A percentile compares a stretch with the other conserved stretches of the same genome.
Conservation (phyloP, 2,888 invertebrate genomes). For the Apodemia hepburni region DNA sequence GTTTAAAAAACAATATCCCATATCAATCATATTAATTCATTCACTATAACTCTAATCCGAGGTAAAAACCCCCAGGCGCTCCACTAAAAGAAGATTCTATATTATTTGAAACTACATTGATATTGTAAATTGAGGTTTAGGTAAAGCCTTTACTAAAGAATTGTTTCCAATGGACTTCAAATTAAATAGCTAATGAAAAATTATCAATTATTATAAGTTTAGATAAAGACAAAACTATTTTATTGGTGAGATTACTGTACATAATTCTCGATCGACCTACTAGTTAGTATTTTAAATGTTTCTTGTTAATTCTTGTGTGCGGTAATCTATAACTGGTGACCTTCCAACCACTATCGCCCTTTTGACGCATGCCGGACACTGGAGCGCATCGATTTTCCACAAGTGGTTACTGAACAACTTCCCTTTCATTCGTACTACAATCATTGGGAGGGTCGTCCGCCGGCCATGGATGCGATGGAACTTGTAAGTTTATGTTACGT, state of each 20-base stretch:
- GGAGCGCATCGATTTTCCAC: slow-evolving; percentile 66
- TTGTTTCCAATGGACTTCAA: not conserved
- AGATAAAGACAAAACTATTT: not conserved
- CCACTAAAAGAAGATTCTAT: too few species aligned
- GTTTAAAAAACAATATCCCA: too few species aligned
- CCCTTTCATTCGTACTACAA: slow-evolving; percentile 56
- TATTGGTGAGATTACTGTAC: not conserved
- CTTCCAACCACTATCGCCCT: slow-evolving; percentile 49
- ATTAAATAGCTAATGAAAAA: not conserved
- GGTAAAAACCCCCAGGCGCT: too few species aligned
- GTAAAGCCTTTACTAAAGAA: not conserved
- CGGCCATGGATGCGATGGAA: slow-evolving; percentile 34
- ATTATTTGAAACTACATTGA: too few species aligned
- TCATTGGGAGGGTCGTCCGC: slow-evolving; percentile 49
- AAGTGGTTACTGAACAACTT: slow-evolving; percentile 49
- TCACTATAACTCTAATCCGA: too few species aligned
- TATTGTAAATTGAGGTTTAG: too few species aligned
- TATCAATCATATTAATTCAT: too few species aligned
- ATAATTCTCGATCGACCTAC: not conserved
- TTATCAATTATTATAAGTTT: not conserved
- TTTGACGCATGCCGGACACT: slow-evolving; percentile 51
- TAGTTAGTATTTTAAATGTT: slow-evolving; percentile 14
- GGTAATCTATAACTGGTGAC: slow-evolving; percentile 57
- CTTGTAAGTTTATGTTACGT: slow-evolving; percentile 38
- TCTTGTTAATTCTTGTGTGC: slow-evolving; percentile 2